Conservation (phyloP, 2,113 vertebrate genomes). For the Seriola dumerili region DNA sequence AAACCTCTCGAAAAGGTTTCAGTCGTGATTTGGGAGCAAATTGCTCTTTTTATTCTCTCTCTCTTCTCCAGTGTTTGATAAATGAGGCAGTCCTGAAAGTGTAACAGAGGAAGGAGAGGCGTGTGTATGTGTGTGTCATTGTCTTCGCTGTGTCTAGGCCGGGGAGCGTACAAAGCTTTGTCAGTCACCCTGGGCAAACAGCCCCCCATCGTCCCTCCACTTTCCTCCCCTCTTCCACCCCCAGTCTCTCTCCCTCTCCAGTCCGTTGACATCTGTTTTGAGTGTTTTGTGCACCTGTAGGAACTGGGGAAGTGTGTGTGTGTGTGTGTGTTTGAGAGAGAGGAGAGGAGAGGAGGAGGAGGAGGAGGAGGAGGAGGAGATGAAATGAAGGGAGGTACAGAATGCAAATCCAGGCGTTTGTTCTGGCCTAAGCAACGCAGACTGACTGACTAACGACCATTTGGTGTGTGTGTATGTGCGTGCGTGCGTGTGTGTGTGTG, state of each 20-base stretch:
- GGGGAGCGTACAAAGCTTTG: constrained; percentile 74
- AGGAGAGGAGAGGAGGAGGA: constrained; percentile 2
- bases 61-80: constrained; percentile 2
- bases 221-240: constrained; percentile 17
- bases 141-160: constrained; percentile 66
- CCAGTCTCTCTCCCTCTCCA: constrained; percentile 57
- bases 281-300: constrained; percentile 81
- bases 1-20: not conserved
- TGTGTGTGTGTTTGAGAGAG: not conserved
- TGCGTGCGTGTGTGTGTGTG: constrained; percentile 83
- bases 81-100: constrained; percentile 19
- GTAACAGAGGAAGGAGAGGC: constrained; percentile 42
- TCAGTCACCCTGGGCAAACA: constrained; percentile 73
- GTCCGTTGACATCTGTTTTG: constrained; percentile 83
- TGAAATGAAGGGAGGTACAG: constrained; percentile 68
- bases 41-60: not conserved
- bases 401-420: constrained; percentile 89
- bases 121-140: constrained; percentile 63
- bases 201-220: constrained; percentile 43
- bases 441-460: constrained; percentile 86
- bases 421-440: constrained; percentile 83
- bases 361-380: constrained; percentile 6
- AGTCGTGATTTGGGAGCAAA: not conserved
- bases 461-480: constrained; percentile 84
- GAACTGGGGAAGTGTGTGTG: constrained; percentile 58